Base-by-base conservation (phyloP, 2,888 invertebrate genomes). In the Eudasyphora cyanicolor region DNA sequence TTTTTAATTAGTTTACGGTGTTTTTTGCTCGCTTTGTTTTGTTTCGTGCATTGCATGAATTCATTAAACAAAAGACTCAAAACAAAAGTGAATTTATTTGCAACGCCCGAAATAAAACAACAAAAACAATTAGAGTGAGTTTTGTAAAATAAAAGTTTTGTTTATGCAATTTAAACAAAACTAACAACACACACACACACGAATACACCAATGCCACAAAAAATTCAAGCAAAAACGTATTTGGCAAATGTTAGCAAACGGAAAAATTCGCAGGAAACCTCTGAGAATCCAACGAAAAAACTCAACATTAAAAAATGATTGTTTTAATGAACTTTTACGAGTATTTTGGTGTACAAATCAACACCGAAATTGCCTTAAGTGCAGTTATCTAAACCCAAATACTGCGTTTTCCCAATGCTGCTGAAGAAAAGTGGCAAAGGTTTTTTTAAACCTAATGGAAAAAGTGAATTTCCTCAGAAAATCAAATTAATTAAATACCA, bases 271-370 rank as follows among this genome's bases (percentile, higher is more conserved):
- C 32, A n/a, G n/a, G 38, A 32, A 70, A 76, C 29, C 42, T n/a
- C n/a, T n/a, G 62, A n/a, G 5, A 19, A 35, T 69, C 60, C 38
- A 12, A 74, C 35, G 51, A 21, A 70, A 76, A 82, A 76, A 76
- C 76, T 67, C 73, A 82, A 82, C 79, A 76, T 57, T 82, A 71
- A 82, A 79, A 82, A 82, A 79, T 82, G 29, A 82, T 82, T 82
- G 82, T 82, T 82, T 82, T 79, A 82, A 79, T 82, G 79, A 82
- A 82, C 73, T 82, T 82, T 82, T 76, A 76, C 54, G 62, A 76
- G 76, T 51, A 73, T 79, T 70, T 67, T 17, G 51, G 54, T 54
- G 67, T 42, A 69, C 69, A 69, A 69, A 69, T 69, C 69, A 49
- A 29, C 69, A 69, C 24, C 35, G 8, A 45, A 69, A 69, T 49